phyloP scores from a whole-genome alignment of 2,113 vertebrate genomes.

The Anguilla japonica region DNA sequence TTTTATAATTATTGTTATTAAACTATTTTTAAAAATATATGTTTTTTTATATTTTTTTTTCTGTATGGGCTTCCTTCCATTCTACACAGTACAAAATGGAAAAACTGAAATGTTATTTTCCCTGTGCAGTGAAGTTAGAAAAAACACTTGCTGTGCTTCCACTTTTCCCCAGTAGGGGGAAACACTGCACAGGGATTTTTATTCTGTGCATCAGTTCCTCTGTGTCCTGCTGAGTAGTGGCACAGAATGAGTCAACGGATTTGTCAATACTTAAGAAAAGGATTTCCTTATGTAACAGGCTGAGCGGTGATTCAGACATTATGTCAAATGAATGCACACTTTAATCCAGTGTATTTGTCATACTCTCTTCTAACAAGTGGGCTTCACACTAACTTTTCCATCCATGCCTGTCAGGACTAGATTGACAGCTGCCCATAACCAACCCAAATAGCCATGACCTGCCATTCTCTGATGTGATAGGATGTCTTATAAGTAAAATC shows the following conservation, averaged over 20 bases:
- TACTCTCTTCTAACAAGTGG: background rate
- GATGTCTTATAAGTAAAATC: background rate
- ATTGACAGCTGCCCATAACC: background rate
- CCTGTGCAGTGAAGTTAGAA: background rate
- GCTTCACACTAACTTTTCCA: background rate
- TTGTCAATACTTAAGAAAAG: background rate
- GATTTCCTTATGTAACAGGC: background rate
- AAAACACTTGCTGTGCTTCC: background rate
- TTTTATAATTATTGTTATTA: background rate
- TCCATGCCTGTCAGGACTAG: background rate
- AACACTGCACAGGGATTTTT: background rate
- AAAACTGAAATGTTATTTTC: background rate
- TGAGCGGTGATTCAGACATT: background rate
- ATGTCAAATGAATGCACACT: background rate
- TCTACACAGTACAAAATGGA: too few relatives aligned
- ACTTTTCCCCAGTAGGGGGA: background rate
- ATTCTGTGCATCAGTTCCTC: background rate
- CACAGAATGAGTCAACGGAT: background rate
- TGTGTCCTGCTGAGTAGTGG: background rate
- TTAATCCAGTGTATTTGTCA: background rate
- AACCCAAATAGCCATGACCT: background rate
- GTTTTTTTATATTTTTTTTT: background rate
- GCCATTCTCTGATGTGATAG: background rate
- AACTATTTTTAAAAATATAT: background rate
- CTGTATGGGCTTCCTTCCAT: too few relatives aligned